Evolutionary conservation across 2,888 invertebrate genomes (phyloP), one percentile per base, ranked within the genome.

Genomic region (Ophion ventricosus): DNA sequence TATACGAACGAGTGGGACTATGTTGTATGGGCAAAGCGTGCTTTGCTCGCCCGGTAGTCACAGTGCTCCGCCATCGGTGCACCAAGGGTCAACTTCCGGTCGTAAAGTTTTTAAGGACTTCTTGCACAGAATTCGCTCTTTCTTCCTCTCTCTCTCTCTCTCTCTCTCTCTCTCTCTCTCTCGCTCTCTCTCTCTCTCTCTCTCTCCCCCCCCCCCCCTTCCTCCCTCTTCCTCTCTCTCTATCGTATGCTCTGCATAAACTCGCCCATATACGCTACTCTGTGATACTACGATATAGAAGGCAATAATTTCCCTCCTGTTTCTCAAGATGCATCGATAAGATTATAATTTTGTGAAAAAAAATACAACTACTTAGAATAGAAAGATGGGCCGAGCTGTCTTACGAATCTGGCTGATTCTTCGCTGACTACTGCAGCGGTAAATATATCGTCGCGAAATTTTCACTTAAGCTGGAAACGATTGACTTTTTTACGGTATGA

Each of bases 61-160:
- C 63, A 72, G 84, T 54, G 69, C 35, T 61, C 63, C 80, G 82
- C 79, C 81, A 79, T 81, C 81, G 84, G 86, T 87, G 86, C 88
- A 86, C 87, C 82, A 82, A 83, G 88, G 89, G 88, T 89, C 90
- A 86, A 91, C 90, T 91, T 91, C 91, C 91, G 91, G 89, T 87
- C 90, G 88, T 90, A 90, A 91, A 80, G 57, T 83, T 87, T 88
- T 88, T 88, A 90, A 91, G 90, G 90, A 89, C 87, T 89, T 87
- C 89, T 63, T 43, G 76, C 72, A 72, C 43, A 57, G 63, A 61
- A 54, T 23, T 57, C 64, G 14, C 59, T 35, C 74, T 63, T 14
- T 29, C 25, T 49, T 63, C 11, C 70, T 72, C 57, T 20, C 35
- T 57, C 29, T 56, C 40, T 25, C 40, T 49, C 23, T 67, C 26